These are phyloP conservation scores for Stenodera caucasica DNA, from an alignment of 2,888 invertebrate genomes.

Conservation along the genomic window DNA sequence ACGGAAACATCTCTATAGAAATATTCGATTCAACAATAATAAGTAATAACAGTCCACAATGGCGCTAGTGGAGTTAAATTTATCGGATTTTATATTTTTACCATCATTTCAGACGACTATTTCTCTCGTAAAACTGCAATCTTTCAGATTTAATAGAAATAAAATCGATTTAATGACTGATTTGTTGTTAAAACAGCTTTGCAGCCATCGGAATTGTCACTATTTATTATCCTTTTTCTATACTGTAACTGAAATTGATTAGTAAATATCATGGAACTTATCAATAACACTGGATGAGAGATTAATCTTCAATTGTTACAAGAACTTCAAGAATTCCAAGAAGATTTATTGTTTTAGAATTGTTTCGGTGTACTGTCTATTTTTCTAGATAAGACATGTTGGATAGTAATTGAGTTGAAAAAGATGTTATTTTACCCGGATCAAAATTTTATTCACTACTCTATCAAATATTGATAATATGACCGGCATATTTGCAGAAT, in stretches of 20 bases:
- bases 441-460: too few relatives aligned
- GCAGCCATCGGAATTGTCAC: too few relatives aligned
- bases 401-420: not conserved
- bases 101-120: not conserved
- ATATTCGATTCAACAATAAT: not conserved
- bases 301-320: too few relatives aligned
- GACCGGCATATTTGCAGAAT: too few relatives aligned
- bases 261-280: not conserved
- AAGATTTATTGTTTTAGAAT: not conserved
- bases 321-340: too few relatives aligned
- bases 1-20: not conserved
- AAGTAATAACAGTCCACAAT: not conserved
- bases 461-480: too few relatives aligned
- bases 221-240: not conserved
- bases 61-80: not conserved
- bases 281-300: not conserved
- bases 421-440: too few relatives aligned
- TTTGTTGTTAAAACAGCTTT: too few relatives aligned
- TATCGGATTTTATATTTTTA: not conserved
- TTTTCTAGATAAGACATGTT: not conserved
- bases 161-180: too few relatives aligned
- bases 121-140: too few relatives aligned
- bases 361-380: not conserved
- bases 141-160: not conserved
- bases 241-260: not conserved